These are phyloP conservation scores for Pterocles burchelli DNA, from an alignment of 2,113 vertebrate species.

Conservation along the genomic window DNA sequence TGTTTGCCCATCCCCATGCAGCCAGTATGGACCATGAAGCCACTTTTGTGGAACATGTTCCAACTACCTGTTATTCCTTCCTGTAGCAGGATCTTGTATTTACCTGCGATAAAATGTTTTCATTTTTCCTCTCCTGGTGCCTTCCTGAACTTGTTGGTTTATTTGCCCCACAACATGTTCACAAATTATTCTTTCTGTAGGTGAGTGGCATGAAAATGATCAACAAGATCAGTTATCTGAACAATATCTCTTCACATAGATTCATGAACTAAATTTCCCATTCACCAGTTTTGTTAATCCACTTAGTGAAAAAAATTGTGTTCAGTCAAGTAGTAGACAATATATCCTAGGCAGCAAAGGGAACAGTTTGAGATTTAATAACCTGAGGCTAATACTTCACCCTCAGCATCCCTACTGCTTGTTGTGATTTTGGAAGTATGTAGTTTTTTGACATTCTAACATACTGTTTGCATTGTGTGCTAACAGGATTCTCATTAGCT, in stretches of 20 bases:
- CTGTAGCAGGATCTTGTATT: neutral
- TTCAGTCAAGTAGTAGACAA: neutral
- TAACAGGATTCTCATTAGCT: neutral
- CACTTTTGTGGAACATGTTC: neutral
- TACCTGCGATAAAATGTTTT: neutral
- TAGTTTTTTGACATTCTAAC: neutral
- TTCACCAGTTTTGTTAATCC: neutral
- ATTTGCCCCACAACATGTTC: neutral
- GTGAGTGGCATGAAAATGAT: neutral
- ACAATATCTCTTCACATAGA: neutral
- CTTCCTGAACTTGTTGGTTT: neutral
- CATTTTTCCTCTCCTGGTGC: neutral
- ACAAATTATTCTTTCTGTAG: neutral
- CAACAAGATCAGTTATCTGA: neutral
- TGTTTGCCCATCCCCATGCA: neutral
- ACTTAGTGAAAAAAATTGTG: neutral
- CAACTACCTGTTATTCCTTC: neutral
- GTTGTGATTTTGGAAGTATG: neutral
- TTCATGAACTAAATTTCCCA: neutral
- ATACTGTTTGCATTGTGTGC: neutral
- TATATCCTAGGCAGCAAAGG: neutral
- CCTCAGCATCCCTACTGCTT: neutral
- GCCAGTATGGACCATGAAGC: neutral
- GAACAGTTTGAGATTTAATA: neutral
- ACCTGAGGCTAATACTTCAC: neutral